phyloP scores from a whole-genome alignment of 2,797 vertebrate genomes.

The Acanthurus leucopareius region DNA sequence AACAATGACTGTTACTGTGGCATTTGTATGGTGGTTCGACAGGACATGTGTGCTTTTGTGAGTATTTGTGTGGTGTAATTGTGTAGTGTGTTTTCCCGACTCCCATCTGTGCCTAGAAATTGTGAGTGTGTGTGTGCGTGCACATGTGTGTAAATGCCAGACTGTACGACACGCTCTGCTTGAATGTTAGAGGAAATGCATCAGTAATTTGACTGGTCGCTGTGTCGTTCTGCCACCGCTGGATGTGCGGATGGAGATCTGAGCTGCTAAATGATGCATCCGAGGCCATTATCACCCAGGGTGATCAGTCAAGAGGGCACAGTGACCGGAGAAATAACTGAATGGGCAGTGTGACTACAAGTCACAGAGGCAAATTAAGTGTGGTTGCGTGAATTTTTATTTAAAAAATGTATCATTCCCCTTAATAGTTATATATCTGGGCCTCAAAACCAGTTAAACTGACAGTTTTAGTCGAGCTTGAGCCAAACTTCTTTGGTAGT shows the following conservation, averaged over 20 bases:
- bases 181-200: conserved; percentile 46
- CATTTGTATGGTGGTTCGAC: background rate
- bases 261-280: conserved; percentile 64
- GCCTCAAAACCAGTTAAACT: background rate
- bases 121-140: background rate
- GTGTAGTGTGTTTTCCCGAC: conserved; percentile 18
- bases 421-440: background rate
- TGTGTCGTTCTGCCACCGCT: conserved; percentile 39
- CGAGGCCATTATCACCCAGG: conserved; percentile 46
- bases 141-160: background rate
- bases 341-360: conserved; percentile 23
- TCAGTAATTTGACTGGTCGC: conserved; percentile 38
- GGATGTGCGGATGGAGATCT: conserved; percentile 39
- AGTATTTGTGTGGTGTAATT: conserved; percentile 17
- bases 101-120: conserved; percentile 15
- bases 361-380: conserved; percentile 15
- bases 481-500: too few species aligned
- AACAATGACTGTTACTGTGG: background rate
- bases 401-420: background rate
- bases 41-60: conserved; percentile 17
- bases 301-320: conserved; percentile 44
- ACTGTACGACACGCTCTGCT: conserved; percentile 5
- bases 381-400: background rate
- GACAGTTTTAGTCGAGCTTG: background rate
- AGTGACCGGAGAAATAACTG: conserved; percentile 13